Evolutionary conservation across 92 coral and sea anemone species (phyloP).

Genomic region (Ricordea florida): DNA sequence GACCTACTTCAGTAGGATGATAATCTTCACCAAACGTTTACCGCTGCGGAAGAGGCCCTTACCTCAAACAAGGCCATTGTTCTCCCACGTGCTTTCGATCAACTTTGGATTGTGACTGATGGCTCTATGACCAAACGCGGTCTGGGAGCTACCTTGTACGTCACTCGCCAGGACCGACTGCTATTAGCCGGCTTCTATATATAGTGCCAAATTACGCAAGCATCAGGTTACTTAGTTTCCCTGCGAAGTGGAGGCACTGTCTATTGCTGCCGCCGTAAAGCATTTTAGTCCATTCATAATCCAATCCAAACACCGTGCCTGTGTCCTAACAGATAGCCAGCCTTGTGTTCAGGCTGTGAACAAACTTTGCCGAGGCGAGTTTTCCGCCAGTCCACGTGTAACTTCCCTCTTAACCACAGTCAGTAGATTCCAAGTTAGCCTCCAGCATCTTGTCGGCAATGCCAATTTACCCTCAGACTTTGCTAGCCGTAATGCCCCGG

Average conservation of each 20-base stretch:
- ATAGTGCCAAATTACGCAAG: slow-evolving; percentile 14
- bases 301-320: background rate
- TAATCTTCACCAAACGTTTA: slow-evolving; percentile 4
- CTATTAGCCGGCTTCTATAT: slow-evolving; percentile 1
- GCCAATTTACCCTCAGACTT: too few relatives aligned
- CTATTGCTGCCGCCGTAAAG: background rate
- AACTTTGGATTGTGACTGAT: background rate
- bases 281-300: too few relatives aligned
- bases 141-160: slow-evolving; percentile 7
- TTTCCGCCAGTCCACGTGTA: slow-evolving; percentile 39
- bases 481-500: too few relatives aligned
- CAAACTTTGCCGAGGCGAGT: too few relatives aligned
- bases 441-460: slow-evolving; percentile 5
- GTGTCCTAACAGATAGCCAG: background rate
- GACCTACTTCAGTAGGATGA: too few relatives aligned
- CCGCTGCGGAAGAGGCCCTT: slow-evolving; percentile 9
- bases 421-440: too few relatives aligned
- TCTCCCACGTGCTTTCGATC: too few relatives aligned
- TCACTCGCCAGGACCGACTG: background rate
- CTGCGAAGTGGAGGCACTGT: slow-evolving; percentile 3
- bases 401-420: slow-evolving; percentile 24
- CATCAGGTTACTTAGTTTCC: slow-evolving; percentile 19
- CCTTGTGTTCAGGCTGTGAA: background rate
- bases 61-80: background rate
- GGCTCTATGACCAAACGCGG: too few relatives aligned